Evolutionary conservation across 2,113 vertebrate genomes (phyloP).

Genomic region (Syngnathus scovelli): DNA sequence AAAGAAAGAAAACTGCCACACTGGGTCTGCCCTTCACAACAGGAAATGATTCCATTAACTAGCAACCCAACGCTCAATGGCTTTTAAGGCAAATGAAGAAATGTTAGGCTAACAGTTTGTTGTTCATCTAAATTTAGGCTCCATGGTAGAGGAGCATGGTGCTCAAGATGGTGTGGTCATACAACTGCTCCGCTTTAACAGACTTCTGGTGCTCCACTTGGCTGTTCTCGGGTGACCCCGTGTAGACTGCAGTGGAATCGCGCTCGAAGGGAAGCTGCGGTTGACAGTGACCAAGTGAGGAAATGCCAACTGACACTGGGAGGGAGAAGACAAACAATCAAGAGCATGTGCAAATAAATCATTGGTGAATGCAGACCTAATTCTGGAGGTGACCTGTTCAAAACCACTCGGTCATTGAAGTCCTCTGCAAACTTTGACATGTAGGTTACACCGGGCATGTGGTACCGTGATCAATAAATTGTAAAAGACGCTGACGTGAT

Average conservation of each 20-base stretch:
- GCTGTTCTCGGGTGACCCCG: conserved; percentile 82
- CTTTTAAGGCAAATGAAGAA: conserved; percentile 53
- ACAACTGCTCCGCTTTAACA: conserved; percentile 78
- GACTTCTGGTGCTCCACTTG: conserved; percentile 82
- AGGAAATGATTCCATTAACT: conserved; percentile 13
- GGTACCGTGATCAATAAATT: conserved; percentile 15
- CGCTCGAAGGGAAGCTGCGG: conserved; percentile 43
- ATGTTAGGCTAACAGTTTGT: conserved; percentile 21
- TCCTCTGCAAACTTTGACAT: neutral
- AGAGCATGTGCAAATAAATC: conserved; percentile 1
- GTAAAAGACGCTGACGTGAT: conserved; percentile 29
- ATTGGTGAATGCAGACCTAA: conserved; percentile 11
- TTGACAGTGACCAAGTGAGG: conserved; percentile 70
- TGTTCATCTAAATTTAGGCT: conserved; percentile 65
- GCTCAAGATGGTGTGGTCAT: conserved; percentile 77
- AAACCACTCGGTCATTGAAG: neutral
- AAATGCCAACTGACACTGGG: conserved; percentile 67
- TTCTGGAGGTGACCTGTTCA: neutral
- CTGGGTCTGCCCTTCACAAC: conserved; percentile 15
- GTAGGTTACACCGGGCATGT: neutral
- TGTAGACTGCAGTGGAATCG: conserved; percentile 54
- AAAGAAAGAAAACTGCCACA: conserved; percentile 13
- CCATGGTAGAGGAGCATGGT: conserved; percentile 86
- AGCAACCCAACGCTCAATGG: conserved; percentile 21
- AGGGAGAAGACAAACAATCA: conserved; percentile 57